Conservation (phyloP, 2,797 vertebrate species). For the Thamnophis elegans region DNA sequence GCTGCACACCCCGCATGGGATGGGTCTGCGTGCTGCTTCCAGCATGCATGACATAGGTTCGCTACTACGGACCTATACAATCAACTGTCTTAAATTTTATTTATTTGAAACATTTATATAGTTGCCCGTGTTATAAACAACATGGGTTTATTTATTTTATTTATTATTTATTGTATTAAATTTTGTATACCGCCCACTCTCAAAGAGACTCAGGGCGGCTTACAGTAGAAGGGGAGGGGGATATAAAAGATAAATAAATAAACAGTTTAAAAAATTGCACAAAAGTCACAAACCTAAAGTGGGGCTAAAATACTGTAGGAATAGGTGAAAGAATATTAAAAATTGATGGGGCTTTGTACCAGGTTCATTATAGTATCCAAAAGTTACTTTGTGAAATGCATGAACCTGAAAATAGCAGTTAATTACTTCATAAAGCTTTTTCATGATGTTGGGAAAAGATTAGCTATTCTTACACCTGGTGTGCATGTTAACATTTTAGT, state of each 20-base stretch:
- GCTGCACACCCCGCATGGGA: too few relatives aligned
- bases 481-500: neutral
- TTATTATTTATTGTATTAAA: too few relatives aligned
- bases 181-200: too few relatives aligned
- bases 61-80: neutral
- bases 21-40: too few relatives aligned
- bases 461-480: neutral
- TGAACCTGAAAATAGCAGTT: neutral
- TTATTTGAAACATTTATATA: neutral
- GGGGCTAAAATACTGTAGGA: neutral
- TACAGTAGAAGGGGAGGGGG: too few relatives aligned
- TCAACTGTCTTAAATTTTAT: neutral
- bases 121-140: neutral
- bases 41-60: too few relatives aligned
- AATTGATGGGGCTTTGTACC: neutral
- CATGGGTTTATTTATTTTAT: too few relatives aligned
- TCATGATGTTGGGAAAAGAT: neutral
- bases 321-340: neutral
- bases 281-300: too few relatives aligned
- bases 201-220: too few relatives aligned
- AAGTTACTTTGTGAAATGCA: neutral
- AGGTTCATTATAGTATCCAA: neutral
- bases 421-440: neutral
- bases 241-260: too few relatives aligned
- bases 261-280: too few relatives aligned